phyloP scores from a whole-genome alignment of 2,888 invertebrate genomes.

The Zygothrica quintamaculata region DNA sequence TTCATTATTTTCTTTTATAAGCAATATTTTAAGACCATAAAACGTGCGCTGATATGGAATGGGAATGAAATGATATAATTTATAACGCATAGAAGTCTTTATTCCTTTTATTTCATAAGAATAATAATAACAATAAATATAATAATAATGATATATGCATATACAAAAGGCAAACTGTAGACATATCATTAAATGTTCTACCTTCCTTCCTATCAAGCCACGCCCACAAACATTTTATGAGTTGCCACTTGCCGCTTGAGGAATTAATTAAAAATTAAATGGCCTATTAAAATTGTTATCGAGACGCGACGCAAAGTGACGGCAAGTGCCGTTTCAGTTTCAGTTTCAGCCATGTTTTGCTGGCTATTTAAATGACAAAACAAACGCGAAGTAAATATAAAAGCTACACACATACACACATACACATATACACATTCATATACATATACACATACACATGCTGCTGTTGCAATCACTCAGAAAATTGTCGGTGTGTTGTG shows the following conservation, averaged over 20 bases:
- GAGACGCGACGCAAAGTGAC: conserved; percentile 62
- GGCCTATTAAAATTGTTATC: conserved; percentile 79
- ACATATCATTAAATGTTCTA: conserved; percentile 51
- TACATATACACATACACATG: not conserved
- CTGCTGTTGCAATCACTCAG: conserved; percentile 50
- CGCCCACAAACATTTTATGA: conserved; percentile 70
- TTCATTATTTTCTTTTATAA: too few species aligned
- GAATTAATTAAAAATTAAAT: conserved; percentile 80
- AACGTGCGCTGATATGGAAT: too few species aligned
- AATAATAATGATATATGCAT: conserved; percentile 73
- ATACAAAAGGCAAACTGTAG: conserved; percentile 28
- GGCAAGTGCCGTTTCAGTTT: not conserved
- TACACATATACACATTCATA: not conserved
- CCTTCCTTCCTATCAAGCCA: conserved; percentile 32
- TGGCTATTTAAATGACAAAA: conserved; percentile 65
- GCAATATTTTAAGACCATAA: too few species aligned
- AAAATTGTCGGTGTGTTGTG: conserved; percentile 10
- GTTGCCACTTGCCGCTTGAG: conserved; percentile 75
- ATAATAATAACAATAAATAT: not conserved
- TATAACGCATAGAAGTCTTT: too few species aligned
- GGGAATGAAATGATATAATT: too few species aligned
- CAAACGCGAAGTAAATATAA: conserved; percentile 60
- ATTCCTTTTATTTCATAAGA: too few species aligned
- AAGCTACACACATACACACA: conserved; percentile 30
- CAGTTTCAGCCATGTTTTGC: not conserved